Evolutionary conservation across 2,797 vertebrate genomes (phyloP), one percentile per base, ranked within the genome.

Genomic region (Scleropages formosus): DNA sequence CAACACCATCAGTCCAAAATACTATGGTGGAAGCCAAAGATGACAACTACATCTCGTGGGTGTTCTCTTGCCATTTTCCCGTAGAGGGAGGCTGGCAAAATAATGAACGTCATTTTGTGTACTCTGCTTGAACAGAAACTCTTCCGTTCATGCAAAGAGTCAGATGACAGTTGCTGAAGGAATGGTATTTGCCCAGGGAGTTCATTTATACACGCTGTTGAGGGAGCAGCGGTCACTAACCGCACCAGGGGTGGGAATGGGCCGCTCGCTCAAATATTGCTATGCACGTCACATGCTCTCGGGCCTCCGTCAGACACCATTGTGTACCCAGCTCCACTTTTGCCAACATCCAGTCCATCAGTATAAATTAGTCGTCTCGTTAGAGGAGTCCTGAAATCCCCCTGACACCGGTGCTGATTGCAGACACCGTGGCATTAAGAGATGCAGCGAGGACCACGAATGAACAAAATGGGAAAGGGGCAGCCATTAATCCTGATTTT

Each of bases 401-500:
- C 31, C 12, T 67, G 64, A 8, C 16, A 46, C 16, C 16, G 10
- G 13, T 60, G 24, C 27, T 27, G 39, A 70, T 44, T 46, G 3
- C 31, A 58, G 26, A 16, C 53, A 51, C 13, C 15, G 16, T 7
- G 64, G 22, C 24, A 61, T 20, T 61, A 20, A 46, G 63, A 66
- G 31, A 62, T 44, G 12, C 39, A 31, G 39, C 1, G 4, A 53
- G 64, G 64, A 7, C 64, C 31, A 1, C 6, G 53, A 67, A 22
- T 16, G 20, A 51, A 12, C n/a, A 1, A n/a, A 31, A 16, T 2
- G 4, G 46, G 24, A 53, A 27, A 8, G 3, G 24, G 53, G 65
- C 56, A 68, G 70, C 27, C 70, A 46, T 60, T 24, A 11, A 72
- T 60, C n/a, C 56, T 39, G 27, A 72, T 60, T 44, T 61, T 72